Evolutionary conservation across 2,888 invertebrate genomes (phyloP).

Genomic region (Amitus sp.): DNA sequence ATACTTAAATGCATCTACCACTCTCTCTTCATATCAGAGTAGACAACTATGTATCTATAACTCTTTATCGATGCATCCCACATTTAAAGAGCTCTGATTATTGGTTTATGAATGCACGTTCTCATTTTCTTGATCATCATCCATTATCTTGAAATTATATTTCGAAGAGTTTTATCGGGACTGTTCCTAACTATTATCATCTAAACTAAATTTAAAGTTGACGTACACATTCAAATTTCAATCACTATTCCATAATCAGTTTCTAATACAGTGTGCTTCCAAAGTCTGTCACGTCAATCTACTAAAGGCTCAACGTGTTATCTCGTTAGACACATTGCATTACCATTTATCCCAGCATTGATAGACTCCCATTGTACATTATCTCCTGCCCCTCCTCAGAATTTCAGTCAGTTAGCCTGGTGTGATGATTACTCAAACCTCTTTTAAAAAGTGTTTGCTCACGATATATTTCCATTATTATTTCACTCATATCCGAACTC

Average conservation of each 20-base stretch:
- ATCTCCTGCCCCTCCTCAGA: background rate
- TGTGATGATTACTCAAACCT: too few relatives aligned
- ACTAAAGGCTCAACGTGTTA: constrained; percentile 1
- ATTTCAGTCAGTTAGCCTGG: background rate
- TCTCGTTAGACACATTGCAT: constrained; percentile 3
- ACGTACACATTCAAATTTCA: constrained; percentile 22
- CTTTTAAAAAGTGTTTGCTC: too few relatives aligned
- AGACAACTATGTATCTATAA: too few relatives aligned
- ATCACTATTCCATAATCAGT: constrained; percentile 29
- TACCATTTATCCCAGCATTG: constrained; percentile 5
- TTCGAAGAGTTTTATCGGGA: too few relatives aligned
- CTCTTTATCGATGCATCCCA: background rate
- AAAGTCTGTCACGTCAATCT: constrained; percentile 9
- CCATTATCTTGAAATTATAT: too few relatives aligned
- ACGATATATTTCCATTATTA: too few relatives aligned
- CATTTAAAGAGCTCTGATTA: background rate
- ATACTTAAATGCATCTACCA: constrained; percentile 18
- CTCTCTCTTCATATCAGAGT: constrained; percentile 15
- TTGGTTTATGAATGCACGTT: background rate
- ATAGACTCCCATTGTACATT: background rate
- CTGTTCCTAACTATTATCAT: background rate
- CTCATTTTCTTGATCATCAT: too few relatives aligned
- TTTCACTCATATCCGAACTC: too few relatives aligned
- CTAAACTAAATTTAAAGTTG: too few relatives aligned
- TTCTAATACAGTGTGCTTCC: constrained; percentile 26